Base-by-base conservation (phyloP, 2,113 vertebrate species). In the Ceyx cyanopectus region DNA sequence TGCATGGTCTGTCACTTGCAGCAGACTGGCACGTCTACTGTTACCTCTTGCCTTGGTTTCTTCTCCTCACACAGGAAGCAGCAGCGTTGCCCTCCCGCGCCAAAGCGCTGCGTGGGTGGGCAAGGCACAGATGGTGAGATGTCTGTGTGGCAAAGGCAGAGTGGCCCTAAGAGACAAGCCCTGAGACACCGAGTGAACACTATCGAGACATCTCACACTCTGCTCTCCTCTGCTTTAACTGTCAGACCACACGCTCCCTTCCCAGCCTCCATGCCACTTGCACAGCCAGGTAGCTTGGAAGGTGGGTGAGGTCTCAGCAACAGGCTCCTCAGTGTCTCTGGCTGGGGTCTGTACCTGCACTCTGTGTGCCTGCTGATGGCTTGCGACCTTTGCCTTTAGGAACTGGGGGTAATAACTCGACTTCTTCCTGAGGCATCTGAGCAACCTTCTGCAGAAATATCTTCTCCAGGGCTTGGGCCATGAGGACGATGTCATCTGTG, bases 391-490 rank as follows among this genome's bases (percentile, higher is more conserved):
- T 99, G 95, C 97, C 98, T 97, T 99, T 99, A 7, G 98, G 98
- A 70, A 97, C 97, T 2, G 98, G 97, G 53, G 98, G 98, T 27
- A 98, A 77, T 41, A 99, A 91, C 69, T 99, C 99, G 4, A 98
- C 98, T 93, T 99, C 99, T 24, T 98, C 97, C 88, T 98, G 98
- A 58, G 99, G 98, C 98, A 99, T 99, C 94, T 98, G 97, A 40
- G 99, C 98, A 72, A 99, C 99, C 92, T 99, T 99, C 93, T 99
- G 98, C 91, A 99, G 96, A 95, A 99, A 99, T 56, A 99, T 98
- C 97, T 99, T 99, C 97, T 99, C 99, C 97, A 99, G 94, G 26
- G 99, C 98, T 85, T 99, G 99, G 10, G 99, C 99, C 99, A 99
- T 99, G 82, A 99, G 98, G 91, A 99, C 99, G 3, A 99, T 99